These are phyloP conservation scores for Scortum barcoo DNA, from an alignment of 2,113 vertebrate species.

Conservation along the genomic window DNA sequence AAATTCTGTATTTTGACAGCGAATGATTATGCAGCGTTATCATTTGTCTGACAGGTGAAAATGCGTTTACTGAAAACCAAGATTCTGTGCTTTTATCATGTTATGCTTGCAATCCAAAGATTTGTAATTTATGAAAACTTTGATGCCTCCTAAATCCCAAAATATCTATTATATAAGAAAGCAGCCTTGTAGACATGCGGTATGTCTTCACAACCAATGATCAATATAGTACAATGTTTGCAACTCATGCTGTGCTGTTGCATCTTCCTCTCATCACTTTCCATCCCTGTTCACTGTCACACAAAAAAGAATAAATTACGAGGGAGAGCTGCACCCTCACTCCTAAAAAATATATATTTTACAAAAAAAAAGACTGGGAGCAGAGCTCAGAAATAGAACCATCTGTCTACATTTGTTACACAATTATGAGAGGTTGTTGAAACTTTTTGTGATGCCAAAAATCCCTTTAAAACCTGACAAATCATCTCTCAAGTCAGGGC, in stretches of 20 bases:
- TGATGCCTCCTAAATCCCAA: constrained; percentile 1
- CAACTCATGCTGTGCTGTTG: constrained; percentile 42
- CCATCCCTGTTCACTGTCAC: constrained; percentile 61
- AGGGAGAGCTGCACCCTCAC: constrained; percentile 35
- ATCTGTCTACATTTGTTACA: constrained; percentile 64
- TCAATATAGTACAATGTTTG: constrained; percentile 50
- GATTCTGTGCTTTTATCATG: constrained; percentile 1
- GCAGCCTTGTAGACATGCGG: background rate
- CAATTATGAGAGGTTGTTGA: constrained; percentile 59
- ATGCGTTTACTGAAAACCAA: constrained; percentile 13
- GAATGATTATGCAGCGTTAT: constrained; percentile 59
- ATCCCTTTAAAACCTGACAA: constrained; percentile 66
- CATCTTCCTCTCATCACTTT: constrained; percentile 65
- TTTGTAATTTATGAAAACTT: constrained; percentile 9
- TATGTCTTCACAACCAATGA: constrained; percentile 25
- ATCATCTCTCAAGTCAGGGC: constrained; percentile 52
- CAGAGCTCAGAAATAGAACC: constrained; percentile 59
- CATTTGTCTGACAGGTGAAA: constrained; percentile 44
- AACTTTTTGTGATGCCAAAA: constrained; percentile 43
- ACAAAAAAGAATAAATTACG: constrained; percentile 48
- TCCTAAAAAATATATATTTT: constrained; percentile 1
- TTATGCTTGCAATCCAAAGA: constrained; percentile 8
- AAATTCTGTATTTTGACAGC: constrained; percentile 67
- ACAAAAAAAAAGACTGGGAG: constrained; percentile 13
- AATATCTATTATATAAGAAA: constrained; percentile 26